A percentile compares a stretch with the other conserved stretches of the same genome.
These are phyloP conservation scores for Choloepus didactylus DNA, from an alignment of 2,797 vertebrate species.

Conservation along the genomic window DNA sequence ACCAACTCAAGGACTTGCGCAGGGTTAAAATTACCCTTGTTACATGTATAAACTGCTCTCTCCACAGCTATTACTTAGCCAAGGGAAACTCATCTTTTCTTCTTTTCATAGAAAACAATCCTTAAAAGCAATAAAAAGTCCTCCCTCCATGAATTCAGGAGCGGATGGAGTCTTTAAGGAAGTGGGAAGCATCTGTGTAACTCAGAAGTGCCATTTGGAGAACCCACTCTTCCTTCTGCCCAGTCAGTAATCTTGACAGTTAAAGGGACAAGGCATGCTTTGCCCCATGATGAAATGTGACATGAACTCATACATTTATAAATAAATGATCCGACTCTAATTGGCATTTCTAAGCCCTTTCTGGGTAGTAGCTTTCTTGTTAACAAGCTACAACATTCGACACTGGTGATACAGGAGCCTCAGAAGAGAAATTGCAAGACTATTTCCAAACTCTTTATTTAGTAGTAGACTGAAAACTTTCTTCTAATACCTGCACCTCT, in stretches of 20 bases:
- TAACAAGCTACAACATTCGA: constrained; percentile 70
- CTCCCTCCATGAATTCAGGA: not conserved
- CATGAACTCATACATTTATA: constrained; percentile 65
- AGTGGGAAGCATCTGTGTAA: not conserved
- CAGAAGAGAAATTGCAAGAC: constrained; percentile 50
- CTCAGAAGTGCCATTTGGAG: not conserved
- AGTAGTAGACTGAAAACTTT: constrained; percentile 47
- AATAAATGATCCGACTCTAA: constrained; percentile 74
- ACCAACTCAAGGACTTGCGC: not conserved
- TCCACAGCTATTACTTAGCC: not conserved
- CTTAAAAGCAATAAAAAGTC: not conserved
- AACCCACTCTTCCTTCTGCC: constrained; percentile 18
- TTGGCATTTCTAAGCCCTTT: constrained; percentile 66
- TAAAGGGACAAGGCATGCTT: constrained; percentile 26
- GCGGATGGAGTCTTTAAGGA: not conserved
- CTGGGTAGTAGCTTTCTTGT: constrained; percentile 61
- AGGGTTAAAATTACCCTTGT: constrained; percentile 14
- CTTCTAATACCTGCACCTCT: not conserved
- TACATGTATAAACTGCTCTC: not conserved
- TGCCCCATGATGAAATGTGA: constrained; percentile 47
- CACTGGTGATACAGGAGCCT: not conserved
- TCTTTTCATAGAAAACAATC: not conserved
- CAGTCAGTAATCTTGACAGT: constrained; percentile 27
- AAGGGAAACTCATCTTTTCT: not conserved
- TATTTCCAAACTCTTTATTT: constrained; percentile 60